Base-by-base conservation (phyloP, 1,140 invertebrate genomes). In the Galleria mellonella region DNA sequence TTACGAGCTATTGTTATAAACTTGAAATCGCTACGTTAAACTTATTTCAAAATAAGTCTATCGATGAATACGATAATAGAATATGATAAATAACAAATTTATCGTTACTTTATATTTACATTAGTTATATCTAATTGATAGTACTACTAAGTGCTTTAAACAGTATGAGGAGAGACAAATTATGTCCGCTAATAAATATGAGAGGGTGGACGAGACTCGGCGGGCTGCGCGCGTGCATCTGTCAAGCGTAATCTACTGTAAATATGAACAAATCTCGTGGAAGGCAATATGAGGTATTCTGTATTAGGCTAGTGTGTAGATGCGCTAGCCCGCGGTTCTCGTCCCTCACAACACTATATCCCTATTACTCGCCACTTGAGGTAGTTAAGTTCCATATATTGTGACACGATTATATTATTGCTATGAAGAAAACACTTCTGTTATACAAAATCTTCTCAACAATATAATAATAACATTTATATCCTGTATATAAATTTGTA, bases 61-160 rank as follows among this genome's bases (percentile, higher is more conserved):
- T 75, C 63, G 60, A 75, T 69, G 66, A 70, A 56, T 77, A 75
- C 72, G 59, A 72, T 73, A 75, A 79, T 75, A 75, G 69, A 82
- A 77, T 73, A 79, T 77, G 72, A 72, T 77, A 79, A 77, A 82
- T 82, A 83, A 83, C 75, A 77, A 83, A 82, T 73, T 72, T 70
- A 70, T 66, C 63, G 60, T 73, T 59, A 64, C n/a, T 70, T 70
- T 70, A 65, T 79, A 83, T 83, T 72, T 83, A 83, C 78, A 82
- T 68, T 55, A 67, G 67, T 71, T 69, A 55, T 65, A 55, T 58
- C 69, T 79, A 75, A 62, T 37, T 53, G 63, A 63, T 71, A 68
- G 66, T 72, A 75, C 72, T 67, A 82, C 58, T 62, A 53, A 59
- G 58, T 65, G 67, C 63, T 72, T 72, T 76, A 66, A 81, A 81